Evolutionary conservation across 1,140 invertebrate genomes (phyloP).

Genomic region (Zaprionus gabonicus): DNA sequence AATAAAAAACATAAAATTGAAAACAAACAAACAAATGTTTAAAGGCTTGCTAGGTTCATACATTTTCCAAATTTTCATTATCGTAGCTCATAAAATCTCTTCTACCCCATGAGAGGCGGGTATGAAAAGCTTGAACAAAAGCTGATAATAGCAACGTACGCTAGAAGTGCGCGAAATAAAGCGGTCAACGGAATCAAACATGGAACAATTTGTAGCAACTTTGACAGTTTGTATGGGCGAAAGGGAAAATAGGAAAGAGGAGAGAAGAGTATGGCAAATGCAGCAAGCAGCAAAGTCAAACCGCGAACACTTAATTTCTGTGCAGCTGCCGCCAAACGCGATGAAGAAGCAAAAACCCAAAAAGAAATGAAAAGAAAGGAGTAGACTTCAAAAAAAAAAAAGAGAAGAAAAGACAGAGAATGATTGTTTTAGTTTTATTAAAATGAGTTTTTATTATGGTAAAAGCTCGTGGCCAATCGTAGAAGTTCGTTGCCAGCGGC

Average conservation of each 20-base stretch:
- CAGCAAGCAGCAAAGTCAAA: conserved; percentile 36
- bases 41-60: too few species aligned
- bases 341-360: conserved; percentile 16
- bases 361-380: not conserved
- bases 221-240: conserved; percentile 12
- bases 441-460: conserved; percentile 63
- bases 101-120: not conserved
- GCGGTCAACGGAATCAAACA: conserved; percentile 2
- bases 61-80: too few species aligned
- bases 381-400: conserved; percentile 12
- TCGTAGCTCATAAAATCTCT: not conserved
- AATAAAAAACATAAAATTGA: too few species aligned
- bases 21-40: too few species aligned
- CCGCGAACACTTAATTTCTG: conserved; percentile 44
- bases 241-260: not conserved
- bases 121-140: not conserved
- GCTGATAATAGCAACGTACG: not conserved
- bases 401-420: conserved; percentile 31
- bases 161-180: not conserved
- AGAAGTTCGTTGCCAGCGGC: conserved; percentile 26
- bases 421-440: conserved; percentile 76
- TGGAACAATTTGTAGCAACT: conserved; percentile 1
- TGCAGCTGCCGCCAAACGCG: conserved; percentile 40
- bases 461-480: conserved; percentile 46
- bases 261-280: not conserved